Evolutionary conservation across 2,888 invertebrate species (phyloP).

Genomic region (Drosophila quinaria): DNA sequence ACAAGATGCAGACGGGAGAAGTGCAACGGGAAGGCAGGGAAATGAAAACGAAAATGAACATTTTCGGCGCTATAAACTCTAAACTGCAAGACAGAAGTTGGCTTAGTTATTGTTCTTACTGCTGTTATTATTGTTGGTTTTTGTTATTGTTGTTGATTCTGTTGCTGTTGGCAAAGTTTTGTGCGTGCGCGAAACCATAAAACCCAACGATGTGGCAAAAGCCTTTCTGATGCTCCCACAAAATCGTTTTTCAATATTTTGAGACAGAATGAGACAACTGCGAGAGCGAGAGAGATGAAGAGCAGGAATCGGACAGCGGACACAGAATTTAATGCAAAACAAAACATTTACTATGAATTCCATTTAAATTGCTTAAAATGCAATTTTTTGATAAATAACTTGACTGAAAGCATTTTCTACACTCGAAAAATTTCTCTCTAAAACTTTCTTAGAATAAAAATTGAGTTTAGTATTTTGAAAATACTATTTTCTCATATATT

Average conservation of each 20-base stretch:
- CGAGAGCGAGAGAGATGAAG: background rate
- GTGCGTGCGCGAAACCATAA: constrained; percentile 82
- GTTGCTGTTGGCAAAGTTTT: constrained; percentile 63
- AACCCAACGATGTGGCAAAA: constrained; percentile 81
- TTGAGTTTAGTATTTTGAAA: too few species aligned
- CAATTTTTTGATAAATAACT: constrained; percentile 52
- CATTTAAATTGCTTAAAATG: constrained; percentile 35
- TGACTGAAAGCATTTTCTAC: constrained; percentile 12
- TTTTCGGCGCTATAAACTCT: constrained; percentile 57
- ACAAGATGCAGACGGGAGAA: constrained; percentile 5
- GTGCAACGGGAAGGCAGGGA: constrained; percentile 20
- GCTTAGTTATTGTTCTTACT: constrained; percentile 30
- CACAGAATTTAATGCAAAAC: constrained; percentile 27
- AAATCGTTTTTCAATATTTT: constrained; percentile 79
- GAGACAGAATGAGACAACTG: background rate
- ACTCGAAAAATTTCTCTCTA: background rate
- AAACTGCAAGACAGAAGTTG: constrained; percentile 58
- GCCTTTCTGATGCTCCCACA: constrained; percentile 69
- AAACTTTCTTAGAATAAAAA: background rate
- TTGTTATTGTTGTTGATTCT: constrained; percentile 34
- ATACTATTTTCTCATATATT: background rate
- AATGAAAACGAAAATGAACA: constrained; percentile 58
- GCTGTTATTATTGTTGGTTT: constrained; percentile 26
- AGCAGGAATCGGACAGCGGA: background rate
- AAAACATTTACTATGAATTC: constrained; percentile 17